Percentiles rank a stretch among this genome's conserved stretches.
Evolutionary conservation across 2,113 vertebrate genomes (phyloP).

Genomic region (Zosterops lateralis): DNA sequence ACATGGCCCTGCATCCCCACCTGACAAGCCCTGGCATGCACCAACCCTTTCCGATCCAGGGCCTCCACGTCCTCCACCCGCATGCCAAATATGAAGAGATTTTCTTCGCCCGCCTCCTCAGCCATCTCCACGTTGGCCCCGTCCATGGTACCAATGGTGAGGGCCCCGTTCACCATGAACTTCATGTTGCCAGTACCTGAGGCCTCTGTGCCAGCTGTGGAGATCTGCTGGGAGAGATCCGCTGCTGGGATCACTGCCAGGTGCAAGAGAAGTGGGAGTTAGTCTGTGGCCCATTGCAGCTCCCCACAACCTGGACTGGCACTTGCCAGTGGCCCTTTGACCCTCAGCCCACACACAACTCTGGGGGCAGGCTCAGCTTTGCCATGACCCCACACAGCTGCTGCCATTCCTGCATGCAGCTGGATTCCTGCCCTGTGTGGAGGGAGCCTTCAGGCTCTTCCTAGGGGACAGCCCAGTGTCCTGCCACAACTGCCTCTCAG

Average conservation of each 20-base stretch:
- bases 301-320: not conserved
- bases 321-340: not conserved
- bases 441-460: not conserved
- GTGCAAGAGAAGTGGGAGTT: not conserved
- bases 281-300: not conserved
- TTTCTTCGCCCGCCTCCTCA: constrained; percentile 84
- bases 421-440: not conserved
- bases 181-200: constrained; percentile 93
- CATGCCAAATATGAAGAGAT: constrained; percentile 92
- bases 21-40: not conserved
- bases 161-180: constrained; percentile 90
- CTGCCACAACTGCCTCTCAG: not conserved
- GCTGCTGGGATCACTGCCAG: constrained; percentile 84
- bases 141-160: constrained; percentile 91
- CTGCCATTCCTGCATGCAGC: not conserved
- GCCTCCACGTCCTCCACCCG: constrained; percentile 82
- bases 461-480: not conserved
- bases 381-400: not conserved
- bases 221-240: constrained; percentile 91
- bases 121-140: constrained; percentile 92
- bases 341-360: not conserved
- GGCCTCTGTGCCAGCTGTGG: constrained; percentile 87
- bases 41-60: constrained; percentile 82
- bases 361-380: not conserved
- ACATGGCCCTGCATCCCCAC: not conserved